Evolutionary conservation across 2,888 invertebrate genomes (phyloP), one percentile per base, ranked within the genome.

Genomic region (Coenonympha arcania): DNA sequence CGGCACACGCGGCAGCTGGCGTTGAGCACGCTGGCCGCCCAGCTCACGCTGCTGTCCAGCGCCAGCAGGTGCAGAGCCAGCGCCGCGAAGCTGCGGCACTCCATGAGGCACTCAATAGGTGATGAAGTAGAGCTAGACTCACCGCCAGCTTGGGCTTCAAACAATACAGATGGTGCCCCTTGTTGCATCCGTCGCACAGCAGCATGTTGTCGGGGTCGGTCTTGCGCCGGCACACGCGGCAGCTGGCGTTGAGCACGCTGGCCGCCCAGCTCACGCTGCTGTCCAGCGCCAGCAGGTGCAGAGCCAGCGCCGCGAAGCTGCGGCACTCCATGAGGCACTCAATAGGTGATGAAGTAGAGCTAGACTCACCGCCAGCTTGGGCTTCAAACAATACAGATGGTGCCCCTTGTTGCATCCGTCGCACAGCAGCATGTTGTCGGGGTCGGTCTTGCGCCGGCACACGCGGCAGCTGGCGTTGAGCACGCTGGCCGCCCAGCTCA

Each of bases 101-200:
- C 89, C 90, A 95, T 90, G 1, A 98, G 86, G n/a, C n/a, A n/a
- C n/a, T n/a, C n/a, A n/a, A n/a, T n/a, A n/a, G n/a, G n/a, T n/a
- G n/a, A n/a, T n/a, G n/a, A n/a, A n/a, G n/a, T n/a, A n/a, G n/a
- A n/a, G n/a, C 41, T n/a, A 4, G 3, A 74, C 86, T 85, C 66
- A 94, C 94, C 66, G 89, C 91, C 51, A 98, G 88, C 76, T 94
- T 93, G 3, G 98, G 98, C 76, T 95, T 96, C 58, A 98, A 89
- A 73, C 99, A 99, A 78, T 95, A 97, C 69, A 97, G 88, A 80
- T 99, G 98, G 65, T 96, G 94, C 36, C 98, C 98, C 65, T 92
- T 91, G 71, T 98, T 96, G 73, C 99, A 99, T 2, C 91, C 92
- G 71, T 98, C 97, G 71, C 98, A 99, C 6, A 98, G 88, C 55